A percentile compares a stretch with the other conserved stretches of the same genome.
phyloP scores from a whole-genome alignment of 2,888 invertebrate species.

The Blera fallax region DNA sequence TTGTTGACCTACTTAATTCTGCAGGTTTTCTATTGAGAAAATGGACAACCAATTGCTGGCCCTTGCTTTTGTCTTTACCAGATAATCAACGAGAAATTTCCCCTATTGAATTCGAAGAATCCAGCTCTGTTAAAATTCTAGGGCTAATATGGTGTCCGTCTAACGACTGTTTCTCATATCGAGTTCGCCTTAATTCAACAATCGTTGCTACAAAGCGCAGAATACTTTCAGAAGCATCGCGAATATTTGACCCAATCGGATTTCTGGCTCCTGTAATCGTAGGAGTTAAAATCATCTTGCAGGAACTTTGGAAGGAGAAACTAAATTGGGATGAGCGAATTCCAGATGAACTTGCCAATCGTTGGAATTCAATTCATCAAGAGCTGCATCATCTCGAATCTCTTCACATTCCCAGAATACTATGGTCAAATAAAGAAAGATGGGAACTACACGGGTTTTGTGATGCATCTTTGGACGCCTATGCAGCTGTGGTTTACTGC shows the following conservation, averaged over 20 bases:
- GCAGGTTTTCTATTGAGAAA: not conserved
- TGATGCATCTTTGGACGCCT: too few species aligned
- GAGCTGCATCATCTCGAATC: constrained; percentile 5
- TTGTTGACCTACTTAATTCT: not conserved
- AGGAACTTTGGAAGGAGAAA: not conserved
- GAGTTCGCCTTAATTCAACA: not conserved
- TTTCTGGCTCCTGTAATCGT: not conserved
- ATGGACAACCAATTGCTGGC: constrained; percentile 14
- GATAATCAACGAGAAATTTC: not conserved
- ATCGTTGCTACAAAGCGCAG: not conserved
- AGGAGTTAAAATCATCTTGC: not conserved
- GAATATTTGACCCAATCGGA: not conserved
- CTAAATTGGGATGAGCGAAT: constrained; percentile 3
- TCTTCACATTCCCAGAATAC: not conserved
- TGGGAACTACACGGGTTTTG: constrained; percentile 56
- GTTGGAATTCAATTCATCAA: not conserved
- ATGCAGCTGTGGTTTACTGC: constrained; percentile 15
- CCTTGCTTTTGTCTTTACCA: not conserved
- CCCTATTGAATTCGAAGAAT: not conserved
- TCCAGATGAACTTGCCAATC: constrained; percentile 3
- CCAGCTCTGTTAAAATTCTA: constrained; percentile 40
- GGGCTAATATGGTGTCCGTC: constrained; percentile 53
- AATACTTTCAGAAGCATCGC: not conserved
- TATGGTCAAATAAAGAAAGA: not conserved
- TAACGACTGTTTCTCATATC: constrained; percentile 82